phyloP scores from a whole-genome alignment of 1,140 invertebrate species.

The Spodoptera litura region DNA sequence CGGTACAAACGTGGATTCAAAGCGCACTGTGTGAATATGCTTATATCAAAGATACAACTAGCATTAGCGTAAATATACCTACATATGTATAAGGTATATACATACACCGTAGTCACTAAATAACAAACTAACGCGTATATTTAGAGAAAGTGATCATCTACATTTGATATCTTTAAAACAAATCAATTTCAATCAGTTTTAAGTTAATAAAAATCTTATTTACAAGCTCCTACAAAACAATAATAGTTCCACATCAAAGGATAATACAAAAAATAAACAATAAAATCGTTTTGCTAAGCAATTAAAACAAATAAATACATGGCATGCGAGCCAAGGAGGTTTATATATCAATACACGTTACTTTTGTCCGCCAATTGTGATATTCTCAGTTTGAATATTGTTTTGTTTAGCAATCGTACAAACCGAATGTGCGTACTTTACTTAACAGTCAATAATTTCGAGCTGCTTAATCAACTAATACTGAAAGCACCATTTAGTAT shows the following conservation, averaged over 20 bases:
- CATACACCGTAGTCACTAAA: conserved; percentile 81
- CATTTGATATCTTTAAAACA: conserved; percentile 49
- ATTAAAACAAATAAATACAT: conserved; percentile 61
- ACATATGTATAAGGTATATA: conserved; percentile 70
- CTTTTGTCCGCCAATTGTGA: conserved; percentile 53
- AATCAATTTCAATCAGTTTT: conserved; percentile 50
- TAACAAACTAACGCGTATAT: conserved; percentile 81
- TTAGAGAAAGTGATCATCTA: conserved; percentile 56
- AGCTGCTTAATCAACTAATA: conserved; percentile 82
- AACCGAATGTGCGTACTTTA: conserved; percentile 67
- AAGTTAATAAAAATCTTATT: conserved; percentile 83
- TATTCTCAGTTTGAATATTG: conserved; percentile 30
- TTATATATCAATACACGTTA: conserved; percentile 36
- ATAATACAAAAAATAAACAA: conserved; percentile 70
- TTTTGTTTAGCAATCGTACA: conserved; percentile 36
- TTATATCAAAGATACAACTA: conserved; percentile 64
- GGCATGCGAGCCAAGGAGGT: conserved; percentile 42
- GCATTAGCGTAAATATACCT: conserved; percentile 62
- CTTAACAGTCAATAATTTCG: conserved; percentile 61
- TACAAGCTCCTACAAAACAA: conserved; percentile 78
- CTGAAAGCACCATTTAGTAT: conserved; percentile 83
- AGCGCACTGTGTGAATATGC: conserved; percentile 29
- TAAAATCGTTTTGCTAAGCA: conserved; percentile 78
- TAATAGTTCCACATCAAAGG: conserved; percentile 65
- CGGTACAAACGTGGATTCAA: conserved; percentile 52